Evolutionary conservation across 2,113 vertebrate genomes (phyloP), one percentile per base, ranked within the genome.

Genomic region (Misgurnus mizolepis): DNA sequence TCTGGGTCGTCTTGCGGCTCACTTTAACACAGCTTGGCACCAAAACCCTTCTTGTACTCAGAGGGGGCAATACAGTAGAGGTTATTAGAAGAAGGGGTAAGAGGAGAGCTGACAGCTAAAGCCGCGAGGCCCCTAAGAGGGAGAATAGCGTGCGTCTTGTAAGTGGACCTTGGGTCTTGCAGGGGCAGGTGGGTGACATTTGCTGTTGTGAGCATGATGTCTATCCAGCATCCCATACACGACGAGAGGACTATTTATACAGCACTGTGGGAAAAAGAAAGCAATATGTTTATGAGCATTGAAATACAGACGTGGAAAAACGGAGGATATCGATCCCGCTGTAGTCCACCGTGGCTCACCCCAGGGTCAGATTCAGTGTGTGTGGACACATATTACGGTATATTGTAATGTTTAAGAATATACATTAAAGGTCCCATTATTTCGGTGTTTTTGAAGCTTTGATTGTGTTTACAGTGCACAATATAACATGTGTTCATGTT

Each of bases 101-200:
- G 40, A 14, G 27, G 55, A 50, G 50, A 67, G 15, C 49, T 67
- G 69, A 6, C 18, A 45, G 60, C 22, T 34, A 49, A 60, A 70
- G 56, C n/a, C 5, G 4, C 22, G 66, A 56, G 62, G 73, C 49
- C 65, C 73, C 39, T 50, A 15, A 76, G 43, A 15, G 73, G 60
- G 41, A 40, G 73, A 76, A 76, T 41, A 67, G 58, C 77, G 71
- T 84, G 83, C 80, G 72, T 86, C 84, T 71, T 91, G 90, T 90
- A 91, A 93, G 76, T 65, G 83, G 91, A 91, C 85, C 89, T 80
- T 65, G 80, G 85, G 81, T 82, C 81, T 77, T 90, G 88, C 85
- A 79, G 58, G 86, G 85, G 86, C 89, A 93, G 92, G 90, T 92
- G 87, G 85, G 87, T 82, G 89, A 91, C 93, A 93, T 92, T 88